A percentile compares a stretch with the other conserved stretches of the same genome.
phyloP scores from a whole-genome alignment of 2,888 invertebrate species.

The Platycheirus rosarum region DNA sequence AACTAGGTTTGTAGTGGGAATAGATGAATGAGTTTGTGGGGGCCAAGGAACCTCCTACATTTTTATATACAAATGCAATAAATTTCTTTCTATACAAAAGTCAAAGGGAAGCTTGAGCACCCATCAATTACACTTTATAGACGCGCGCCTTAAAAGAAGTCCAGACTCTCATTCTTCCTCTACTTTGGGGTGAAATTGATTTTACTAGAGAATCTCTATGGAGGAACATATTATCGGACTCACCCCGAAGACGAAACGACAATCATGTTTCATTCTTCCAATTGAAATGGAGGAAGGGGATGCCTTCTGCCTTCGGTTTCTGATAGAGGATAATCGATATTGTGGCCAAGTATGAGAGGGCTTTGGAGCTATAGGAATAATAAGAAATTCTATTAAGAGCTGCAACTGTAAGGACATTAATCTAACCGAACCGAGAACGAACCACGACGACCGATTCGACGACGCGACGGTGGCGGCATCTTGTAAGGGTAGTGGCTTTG shows the following conservation, averaged over 20 bases:
- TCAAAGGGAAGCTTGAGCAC: slow-evolving; percentile 40
- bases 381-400: slow-evolving; percentile 72
- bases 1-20: slow-evolving; percentile 8
- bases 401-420: slow-evolving; percentile 74
- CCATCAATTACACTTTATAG: slow-evolving; percentile 61
- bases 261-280: slow-evolving; percentile 43
- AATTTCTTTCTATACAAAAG: slow-evolving; percentile 54
- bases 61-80: slow-evolving; percentile 52
- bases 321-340: slow-evolving; percentile 63
- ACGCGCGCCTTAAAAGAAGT: slow-evolving; percentile 31
- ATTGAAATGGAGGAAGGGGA: slow-evolving; percentile 20
- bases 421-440: slow-evolving; percentile 49
- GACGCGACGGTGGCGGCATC: slow-evolving; percentile 15
- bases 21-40: no score
- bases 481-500: neutral
- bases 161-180: slow-evolving; percentile 8
- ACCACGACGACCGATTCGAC: slow-evolving; percentile 5
- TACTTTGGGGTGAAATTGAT: slow-evolving; percentile 47
- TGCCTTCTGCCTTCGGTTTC: neutral
- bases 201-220: slow-evolving; percentile 52
- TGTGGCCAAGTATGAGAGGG: slow-evolving; percentile 25
- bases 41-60: slow-evolving; percentile 25
- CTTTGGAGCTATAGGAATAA: slow-evolving; percentile 43
- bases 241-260: slow-evolving; percentile 11
- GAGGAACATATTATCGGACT: slow-evolving; percentile 60